Base-by-base conservation (phyloP, 1,140 invertebrate species). In the Melipona quadrifasciata region DNA sequence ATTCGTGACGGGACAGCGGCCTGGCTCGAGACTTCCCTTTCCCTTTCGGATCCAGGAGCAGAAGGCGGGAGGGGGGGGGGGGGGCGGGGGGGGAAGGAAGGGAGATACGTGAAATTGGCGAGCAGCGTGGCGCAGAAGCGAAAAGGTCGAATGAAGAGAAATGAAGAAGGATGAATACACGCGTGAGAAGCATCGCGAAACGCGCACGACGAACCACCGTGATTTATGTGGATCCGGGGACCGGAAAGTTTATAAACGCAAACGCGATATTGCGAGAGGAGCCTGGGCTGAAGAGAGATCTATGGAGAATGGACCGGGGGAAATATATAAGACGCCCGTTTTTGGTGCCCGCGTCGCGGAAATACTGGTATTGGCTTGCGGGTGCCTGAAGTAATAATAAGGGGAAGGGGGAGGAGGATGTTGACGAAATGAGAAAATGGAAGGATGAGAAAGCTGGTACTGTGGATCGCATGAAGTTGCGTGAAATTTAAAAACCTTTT, bases 1-100 rank as follows among this genome's bases (percentile, higher is more conserved):
- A 91, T 89, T 84, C 89, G 89, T 87, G 88, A 89, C 82, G 79
- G 77, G 34, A 39, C 31, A 34, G 27, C 14, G 11, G 24, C n/a
- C 8, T 47, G 58, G 24, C 12, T 53, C 17, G n/a, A 31, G 57
- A 24, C 57, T 34, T 34, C 47, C 21, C 39, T 64, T 64, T 47
- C 34, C 19, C 12, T 31, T 21, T 34, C 1, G 70, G n/a, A 53
- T 47, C 55, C n/a, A 10, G 21, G 68, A 73, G 34, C 67, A 39
- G 85, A 68, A 34, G 58, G 24, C 74, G 79, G 8, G 2, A 16
- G 83, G 65, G 47, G 70, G 53, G 80, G 61, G 67, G 67, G n/a
- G 24, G 19, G 21, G 51, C 64, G 21, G 10, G 55, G 80, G 77
- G 19, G 34, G 16, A 31, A 11, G 65, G 67, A 6, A 34, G 39